These are phyloP conservation scores for Drosophila ananassae DNA, from an alignment of 1,140 invertebrate genomes.

Conservation along the genomic window DNA sequence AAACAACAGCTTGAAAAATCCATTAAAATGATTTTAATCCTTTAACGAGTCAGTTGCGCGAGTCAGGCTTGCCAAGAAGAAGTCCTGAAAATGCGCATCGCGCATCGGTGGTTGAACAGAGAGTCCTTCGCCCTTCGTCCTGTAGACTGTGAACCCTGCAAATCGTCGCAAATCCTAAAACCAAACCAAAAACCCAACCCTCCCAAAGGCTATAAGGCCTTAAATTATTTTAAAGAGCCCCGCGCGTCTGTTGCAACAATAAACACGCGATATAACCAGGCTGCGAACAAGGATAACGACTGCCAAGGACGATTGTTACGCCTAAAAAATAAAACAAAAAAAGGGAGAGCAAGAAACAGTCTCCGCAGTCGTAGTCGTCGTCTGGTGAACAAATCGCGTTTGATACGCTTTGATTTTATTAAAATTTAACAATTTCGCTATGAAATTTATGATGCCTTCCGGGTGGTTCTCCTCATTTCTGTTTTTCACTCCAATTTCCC, in stretches of 20 bases:
- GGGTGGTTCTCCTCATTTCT: conserved; percentile 28
- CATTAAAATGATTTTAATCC: conserved; percentile 83
- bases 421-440: conserved; percentile 80
- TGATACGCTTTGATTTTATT: conserved; percentile 82
- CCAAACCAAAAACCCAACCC: conserved; percentile 32
- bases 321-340: conserved; percentile 2
- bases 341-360: neutral
- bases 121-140: neutral
- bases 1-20: conserved; percentile 83
- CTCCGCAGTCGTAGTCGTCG: conserved; percentile 30
- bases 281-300: conserved; percentile 79
- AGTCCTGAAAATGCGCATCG: conserved; percentile 40
- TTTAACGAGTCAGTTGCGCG: conserved; percentile 71
- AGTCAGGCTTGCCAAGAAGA: conserved; percentile 11
- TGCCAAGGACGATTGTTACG: conserved; percentile 47
- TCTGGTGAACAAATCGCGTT: conserved; percentile 78
- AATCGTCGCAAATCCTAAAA: neutral
- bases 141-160: conserved; percentile 4
- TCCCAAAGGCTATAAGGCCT: conserved; percentile 60
- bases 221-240: conserved; percentile 77
- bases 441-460: conserved; percentile 72
- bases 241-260: conserved; percentile 78
- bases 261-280: conserved; percentile 79
- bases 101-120: conserved; percentile 21
- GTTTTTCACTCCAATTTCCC: conserved; percentile 4